Percentiles rank a stretch among this genome's conserved stretches.
Conservation (phyloP, 2,797 vertebrate genomes). For the Takifugu rubripes region DNA sequence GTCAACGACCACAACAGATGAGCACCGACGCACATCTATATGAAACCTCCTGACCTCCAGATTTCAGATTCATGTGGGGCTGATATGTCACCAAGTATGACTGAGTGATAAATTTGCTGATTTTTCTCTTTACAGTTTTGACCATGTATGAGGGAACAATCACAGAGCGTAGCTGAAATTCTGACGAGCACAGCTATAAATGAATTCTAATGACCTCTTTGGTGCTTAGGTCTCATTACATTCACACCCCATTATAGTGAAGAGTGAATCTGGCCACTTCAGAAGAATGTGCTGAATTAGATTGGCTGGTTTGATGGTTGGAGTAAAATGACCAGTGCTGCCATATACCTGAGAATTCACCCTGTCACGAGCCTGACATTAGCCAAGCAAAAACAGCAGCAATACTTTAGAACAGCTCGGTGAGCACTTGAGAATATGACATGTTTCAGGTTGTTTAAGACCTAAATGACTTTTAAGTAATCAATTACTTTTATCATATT, state of each 20-base stretch:
- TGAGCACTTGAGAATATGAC: no score
- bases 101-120: no score
- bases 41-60: conserved; percentile 3
- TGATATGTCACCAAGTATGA: no score
- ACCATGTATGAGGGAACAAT: conserved; percentile 17
- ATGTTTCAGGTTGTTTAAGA: no score
- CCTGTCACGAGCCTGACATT: no score
- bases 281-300: conserved; percentile 63
- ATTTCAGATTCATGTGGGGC: no score
- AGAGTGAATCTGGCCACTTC: conserved; percentile 64
- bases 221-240: conserved; percentile 69
- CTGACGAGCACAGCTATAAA: conserved; percentile 6
- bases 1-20: neutral
- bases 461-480: no score
- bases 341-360: neutral
- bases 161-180: neutral
- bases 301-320: conserved; percentile 62
- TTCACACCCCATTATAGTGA: conserved; percentile 67
- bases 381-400: no score
- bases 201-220: conserved; percentile 17
- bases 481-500: no score
- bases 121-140: conserved; percentile 1
- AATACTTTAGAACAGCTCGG: no score
- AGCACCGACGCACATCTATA: conserved; percentile 4
- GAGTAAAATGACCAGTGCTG: conserved; percentile 53